Percentiles rank a stretch among this genome's conserved stretches.
Conservation (phyloP, 2,113 vertebrate species). For the Sylvicapra grimmia region DNA sequence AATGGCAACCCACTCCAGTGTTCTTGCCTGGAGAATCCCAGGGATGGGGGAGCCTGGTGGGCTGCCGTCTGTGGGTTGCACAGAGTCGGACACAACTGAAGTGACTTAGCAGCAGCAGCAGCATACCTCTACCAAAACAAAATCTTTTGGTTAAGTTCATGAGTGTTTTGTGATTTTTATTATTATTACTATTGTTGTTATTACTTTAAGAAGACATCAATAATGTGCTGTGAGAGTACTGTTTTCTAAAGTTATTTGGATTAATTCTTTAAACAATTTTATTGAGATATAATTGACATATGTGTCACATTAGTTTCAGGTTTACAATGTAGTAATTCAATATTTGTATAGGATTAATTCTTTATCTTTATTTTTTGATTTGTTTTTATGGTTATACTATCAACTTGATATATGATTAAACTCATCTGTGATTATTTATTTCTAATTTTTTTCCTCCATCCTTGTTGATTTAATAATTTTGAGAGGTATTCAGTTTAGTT, state of each 20-base stretch:
- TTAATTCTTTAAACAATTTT: background rate
- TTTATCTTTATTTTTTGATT: background rate
- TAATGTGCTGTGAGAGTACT: background rate
- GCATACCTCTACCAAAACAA: background rate
- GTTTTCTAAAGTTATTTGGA: background rate
- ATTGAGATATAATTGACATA: background rate
- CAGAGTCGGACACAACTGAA: too few relatives aligned
- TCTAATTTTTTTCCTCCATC: background rate
- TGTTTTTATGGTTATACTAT: background rate
- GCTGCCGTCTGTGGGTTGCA: too few relatives aligned
- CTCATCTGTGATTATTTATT: background rate
- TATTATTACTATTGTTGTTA: background rate
- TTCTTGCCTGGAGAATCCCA: too few relatives aligned
- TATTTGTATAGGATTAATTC: background rate
- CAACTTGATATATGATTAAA: background rate
- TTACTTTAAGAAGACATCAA: background rate
- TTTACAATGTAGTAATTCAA: background rate
- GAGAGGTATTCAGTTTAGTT: background rate
- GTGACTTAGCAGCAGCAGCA: too few relatives aligned
- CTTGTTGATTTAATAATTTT: background rate
- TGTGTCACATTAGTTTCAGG: background rate
- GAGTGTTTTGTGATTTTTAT: background rate
- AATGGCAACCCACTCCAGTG: too few relatives aligned
- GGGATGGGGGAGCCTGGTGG: fast-evolving
- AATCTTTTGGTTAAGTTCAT: background rate